Evolutionary conservation across 2,888 invertebrate genomes (phyloP).

Genomic region (Orthonevra nobilis): DNA sequence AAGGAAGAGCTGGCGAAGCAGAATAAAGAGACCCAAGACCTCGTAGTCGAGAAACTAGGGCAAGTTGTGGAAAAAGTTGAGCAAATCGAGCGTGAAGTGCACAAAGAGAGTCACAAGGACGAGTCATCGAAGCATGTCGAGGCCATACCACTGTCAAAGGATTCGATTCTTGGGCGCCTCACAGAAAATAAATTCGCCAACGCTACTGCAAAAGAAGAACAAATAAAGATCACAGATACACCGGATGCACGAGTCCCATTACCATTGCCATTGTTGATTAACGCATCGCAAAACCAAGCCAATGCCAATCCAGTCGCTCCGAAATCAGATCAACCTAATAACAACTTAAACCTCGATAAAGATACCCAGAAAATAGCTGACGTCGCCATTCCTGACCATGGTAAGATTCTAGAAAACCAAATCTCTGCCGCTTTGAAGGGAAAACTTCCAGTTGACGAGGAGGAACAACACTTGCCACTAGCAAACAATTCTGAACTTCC

Average conservation of each 20-base stretch:
- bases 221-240: no score
- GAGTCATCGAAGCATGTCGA: constrained; percentile 5
- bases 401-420: background rate
- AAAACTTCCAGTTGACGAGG: constrained; percentile 49
- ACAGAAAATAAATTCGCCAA: constrained; percentile 72
- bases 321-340: background rate
- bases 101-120: constrained; percentile 77
- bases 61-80: constrained; percentile 76
- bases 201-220: background rate
- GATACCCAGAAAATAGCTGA: constrained; percentile 30
- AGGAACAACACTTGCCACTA: background rate
- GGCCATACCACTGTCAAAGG: constrained; percentile 23
- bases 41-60: constrained; percentile 76
- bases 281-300: constrained; percentile 73
- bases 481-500: constrained; percentile 1
- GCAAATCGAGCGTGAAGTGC: constrained; percentile 81
- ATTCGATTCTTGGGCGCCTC: constrained; percentile 74
- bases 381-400: constrained; percentile 34
- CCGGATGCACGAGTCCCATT: constrained; percentile 73
- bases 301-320: constrained; percentile 36
- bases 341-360: constrained; percentile 2
- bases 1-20: constrained; percentile 79
- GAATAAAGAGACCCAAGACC: constrained; percentile 76
- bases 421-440: constrained; percentile 4
- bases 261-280: constrained; percentile 76